Base-by-base conservation (phyloP, 2,888 invertebrate species). In the Phlogophora meticulosa region DNA sequence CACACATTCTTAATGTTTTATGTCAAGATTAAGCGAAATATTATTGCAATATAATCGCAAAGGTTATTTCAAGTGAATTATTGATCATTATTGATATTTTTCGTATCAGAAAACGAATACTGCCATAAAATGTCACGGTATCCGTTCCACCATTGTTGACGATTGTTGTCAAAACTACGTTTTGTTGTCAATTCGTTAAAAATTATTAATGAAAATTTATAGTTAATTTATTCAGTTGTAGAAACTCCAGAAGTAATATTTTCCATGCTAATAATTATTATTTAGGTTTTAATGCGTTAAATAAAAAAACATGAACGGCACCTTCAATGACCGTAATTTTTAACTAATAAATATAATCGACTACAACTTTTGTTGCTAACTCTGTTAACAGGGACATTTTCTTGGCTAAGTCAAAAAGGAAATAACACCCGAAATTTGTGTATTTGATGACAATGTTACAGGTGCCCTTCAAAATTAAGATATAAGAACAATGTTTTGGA, bases 1-100 rank as follows among this genome's bases (percentile, higher is more conserved):
- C 98, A 97, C 98, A 99, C 98, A 95, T 95, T 93, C 91, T 95
- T 90, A 87, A 86, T 72, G 98, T 98, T 95, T 94, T 95, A 86
- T 71, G 82, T 89, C 74, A 87, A 90, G 85, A 86, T 83, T 83
- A 78, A 85, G 90, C 90, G 91, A 91, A 92, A 92, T 93, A 94
- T 92, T 94, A 91, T 88, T 90, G 88, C 85, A 92, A 92, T 93
- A 93, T 91, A 89, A 91, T 92, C 91, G 92, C 92, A 90, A 88
- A 77, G 87, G 81, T 82, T 88, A 89, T 88, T 90, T 89, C 86
- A 83, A 82, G 87, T 88, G 86, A 90, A 91, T 86, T 90, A 91
- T 88, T 91, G 91, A 93, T 88, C 94, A 95, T 95, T 93, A 94
- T 95, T 94, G 92, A 92, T 93, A 93, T 85, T 93, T 94, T 94